Evolutionary conservation across 2,797 vertebrate species (phyloP), one percentile per base, ranked within the genome.

Genomic region (Philypnodon macrostomus): DNA sequence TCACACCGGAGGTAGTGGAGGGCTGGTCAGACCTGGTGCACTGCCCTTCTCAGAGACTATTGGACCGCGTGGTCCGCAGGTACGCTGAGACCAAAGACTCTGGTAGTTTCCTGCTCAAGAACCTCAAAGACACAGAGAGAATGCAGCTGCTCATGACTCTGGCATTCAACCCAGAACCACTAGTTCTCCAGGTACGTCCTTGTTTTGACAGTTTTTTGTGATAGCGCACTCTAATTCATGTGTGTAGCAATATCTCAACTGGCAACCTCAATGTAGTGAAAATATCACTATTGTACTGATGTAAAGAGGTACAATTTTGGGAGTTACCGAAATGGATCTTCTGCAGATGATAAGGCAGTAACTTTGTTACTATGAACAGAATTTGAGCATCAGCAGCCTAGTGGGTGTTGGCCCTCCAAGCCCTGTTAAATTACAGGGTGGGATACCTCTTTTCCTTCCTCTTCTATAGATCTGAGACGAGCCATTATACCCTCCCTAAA

Each of bases 31-130:
- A 98, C 83, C 87, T 98, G 80, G 96, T 98, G 79, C 95, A 98
- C 82, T 98, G 96, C 84, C 96, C 96, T 40, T 98, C 96, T 48
- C 96, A 98, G 90, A 92, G 96, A 81, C 86, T 98, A 65, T 92
- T 98, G 63, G 96, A 98, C 88, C 91, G 96, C 21, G 89, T 98
- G 67, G 96, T 98, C 47, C 93, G 96, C 62, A 90, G 96, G 70
- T 98, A 98, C 4, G 96, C 96, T 2, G 96, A 98, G 90, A 98
- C 95, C 78, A 96, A 96, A 88, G 96, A 98, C 85, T 98, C 96
- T 1, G 96, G 96, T 75, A 98, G 96, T 85, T 98, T 98, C 80
- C 83, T 98, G 53, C 90, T 98, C 10, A 96, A 95, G 80, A 98
- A 98, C 86, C 92, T 98, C 35, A 98, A 98, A 85, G 96, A 98